A percentile compares a stretch with the other conserved stretches of the same genome.
phyloP scores from a whole-genome alignment of 2,113 vertebrate species.

The Pangasianodon hypophthalmus region DNA sequence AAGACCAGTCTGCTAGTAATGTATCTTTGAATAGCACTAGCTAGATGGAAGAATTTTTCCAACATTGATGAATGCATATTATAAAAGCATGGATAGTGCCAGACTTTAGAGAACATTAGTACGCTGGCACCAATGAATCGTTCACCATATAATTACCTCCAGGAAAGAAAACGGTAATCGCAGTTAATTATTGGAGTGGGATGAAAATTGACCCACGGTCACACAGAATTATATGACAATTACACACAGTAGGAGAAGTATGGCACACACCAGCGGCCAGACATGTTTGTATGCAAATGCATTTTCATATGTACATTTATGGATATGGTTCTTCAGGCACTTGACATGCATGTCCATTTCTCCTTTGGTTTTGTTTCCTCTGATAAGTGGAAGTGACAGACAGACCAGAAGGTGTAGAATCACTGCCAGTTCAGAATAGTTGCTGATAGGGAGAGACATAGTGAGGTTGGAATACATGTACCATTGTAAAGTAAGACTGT shows the following conservation, averaged over 20 bases:
- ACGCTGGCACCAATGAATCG: neutral
- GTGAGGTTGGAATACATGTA: constrained; percentile 67
- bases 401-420: constrained; percentile 73
- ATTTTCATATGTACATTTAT: constrained; percentile 21
- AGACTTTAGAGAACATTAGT: neutral
- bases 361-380: neutral
- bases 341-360: neutral
- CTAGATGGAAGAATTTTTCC: neutral
- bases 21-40: neutral
- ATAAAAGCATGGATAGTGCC: neutral
- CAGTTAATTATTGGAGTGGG: constrained; percentile 58
- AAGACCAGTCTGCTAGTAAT: constrained; percentile 36
- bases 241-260: constrained; percentile 9
- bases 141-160: neutral
- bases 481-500: constrained; percentile 78
- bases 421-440: constrained; percentile 60
- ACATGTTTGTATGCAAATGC: constrained; percentile 14
- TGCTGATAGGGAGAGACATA: constrained; percentile 1
- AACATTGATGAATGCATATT: constrained; percentile 3
- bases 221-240: constrained; percentile 41
- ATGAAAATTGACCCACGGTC: constrained; percentile 35
- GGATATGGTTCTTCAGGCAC: neutral
- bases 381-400: constrained; percentile 61
- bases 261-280: neutral
- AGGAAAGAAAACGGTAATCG: constrained; percentile 60